Evolutionary conservation across 2,888 invertebrate species (phyloP).

Genomic region (Agonopterix heracliana): DNA sequence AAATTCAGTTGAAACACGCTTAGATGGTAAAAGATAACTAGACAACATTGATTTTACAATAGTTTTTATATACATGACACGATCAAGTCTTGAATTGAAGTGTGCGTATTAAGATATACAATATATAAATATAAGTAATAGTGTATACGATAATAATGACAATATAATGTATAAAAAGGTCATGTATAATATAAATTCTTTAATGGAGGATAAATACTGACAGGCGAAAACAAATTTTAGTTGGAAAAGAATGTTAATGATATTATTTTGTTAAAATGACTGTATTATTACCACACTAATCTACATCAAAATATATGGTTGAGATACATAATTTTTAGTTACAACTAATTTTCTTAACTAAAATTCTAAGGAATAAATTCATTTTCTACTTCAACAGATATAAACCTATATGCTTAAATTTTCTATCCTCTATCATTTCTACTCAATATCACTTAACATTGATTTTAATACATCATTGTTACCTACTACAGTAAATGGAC

Average conservation of each 20-base stretch:
- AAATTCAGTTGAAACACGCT: constrained; percentile 14
- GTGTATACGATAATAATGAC: constrained; percentile 32
- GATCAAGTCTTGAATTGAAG: constrained; percentile 66
- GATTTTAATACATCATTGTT: constrained; percentile 30
- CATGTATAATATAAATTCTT: constrained; percentile 7
- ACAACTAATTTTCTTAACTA: constrained; percentile 31
- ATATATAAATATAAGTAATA: constrained; percentile 26
- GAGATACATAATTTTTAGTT: constrained; percentile 19
- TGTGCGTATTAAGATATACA: constrained; percentile 54
- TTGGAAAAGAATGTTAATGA: constrained; percentile 21
- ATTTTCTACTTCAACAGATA: constrained; percentile 49
- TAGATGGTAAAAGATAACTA: constrained; percentile 45
- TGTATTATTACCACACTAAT: background rate
- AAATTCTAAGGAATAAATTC: constrained; percentile 49
- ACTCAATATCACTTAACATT: constrained; percentile 33
- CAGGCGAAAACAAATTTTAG: background rate
- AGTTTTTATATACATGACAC: constrained; percentile 49
- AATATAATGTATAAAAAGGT: constrained; percentile 10
- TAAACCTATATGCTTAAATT: constrained; percentile 20
- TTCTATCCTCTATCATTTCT: constrained; percentile 10
- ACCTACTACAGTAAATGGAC: constrained; percentile 69
- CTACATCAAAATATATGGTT: constrained; percentile 22
- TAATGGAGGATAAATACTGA: background rate
- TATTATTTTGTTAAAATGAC: constrained; percentile 9
- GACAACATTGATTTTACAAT: constrained; percentile 45